Percentiles rank a stretch among this genome's conserved stretches.
Evolutionary conservation across 2,797 vertebrate genomes (phyloP).

Genomic region (Crenichthys baileyi): DNA sequence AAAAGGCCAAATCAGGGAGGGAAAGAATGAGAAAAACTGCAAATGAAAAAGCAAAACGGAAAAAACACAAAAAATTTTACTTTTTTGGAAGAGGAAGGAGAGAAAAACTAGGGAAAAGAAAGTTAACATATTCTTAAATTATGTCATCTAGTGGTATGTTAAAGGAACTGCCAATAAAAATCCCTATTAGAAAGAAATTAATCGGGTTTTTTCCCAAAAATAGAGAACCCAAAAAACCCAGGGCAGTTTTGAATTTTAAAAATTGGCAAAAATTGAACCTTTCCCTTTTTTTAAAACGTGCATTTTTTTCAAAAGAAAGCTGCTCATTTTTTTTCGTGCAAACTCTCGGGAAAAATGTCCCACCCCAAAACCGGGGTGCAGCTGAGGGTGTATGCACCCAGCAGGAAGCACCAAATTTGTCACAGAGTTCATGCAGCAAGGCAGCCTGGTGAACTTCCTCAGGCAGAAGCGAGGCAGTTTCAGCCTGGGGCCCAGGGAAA

Average conservation of each 20-base stretch:
- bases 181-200: no score
- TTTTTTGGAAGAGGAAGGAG: no score
- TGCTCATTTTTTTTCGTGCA: neutral
- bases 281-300: neutral
- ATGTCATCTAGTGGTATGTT: neutral
- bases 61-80: no score
- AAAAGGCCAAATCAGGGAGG: slow-evolving; percentile 98
- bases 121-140: neutral
- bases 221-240: no score
- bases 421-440: slow-evolving; percentile 88
- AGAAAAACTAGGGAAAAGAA: no score
- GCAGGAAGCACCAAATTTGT: no score
- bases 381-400: slow-evolving; percentile 85
- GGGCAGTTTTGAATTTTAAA: neutral
- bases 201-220: neutral
- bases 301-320: neutral
- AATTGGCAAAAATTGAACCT: neutral
- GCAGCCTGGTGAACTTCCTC: slow-evolving; percentile 85
- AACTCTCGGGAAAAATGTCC: slow-evolving; percentile 80
- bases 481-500: slow-evolving; percentile 50
- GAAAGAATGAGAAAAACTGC: slow-evolving; percentile 32
- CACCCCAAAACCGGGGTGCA: slow-evolving; percentile 88
- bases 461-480: slow-evolving; percentile 53
- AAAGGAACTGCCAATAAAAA: neutral
- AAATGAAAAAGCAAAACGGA: neutral